Base-by-base conservation (phyloP, 2,888 invertebrate genomes). In the Lissocephala sabroskyi region DNA sequence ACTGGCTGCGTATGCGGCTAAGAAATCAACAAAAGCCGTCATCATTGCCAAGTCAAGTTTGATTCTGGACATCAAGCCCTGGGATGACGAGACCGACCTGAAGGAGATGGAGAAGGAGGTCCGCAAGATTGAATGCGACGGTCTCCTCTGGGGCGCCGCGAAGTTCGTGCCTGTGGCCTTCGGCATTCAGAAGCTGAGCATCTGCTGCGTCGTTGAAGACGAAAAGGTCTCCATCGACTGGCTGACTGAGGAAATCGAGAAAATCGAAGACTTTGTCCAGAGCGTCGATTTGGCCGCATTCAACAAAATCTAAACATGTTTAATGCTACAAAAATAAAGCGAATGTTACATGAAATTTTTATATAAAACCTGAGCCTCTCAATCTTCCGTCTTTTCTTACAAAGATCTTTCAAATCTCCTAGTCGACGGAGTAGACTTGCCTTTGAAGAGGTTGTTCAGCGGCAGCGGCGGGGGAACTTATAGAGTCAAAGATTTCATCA, bases 281-380 rank as follows among this genome's bases (percentile, higher is more conserved):
- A 95, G 95, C 81, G 93, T 96, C 43, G 97, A 97, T 82, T 93
- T 97, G 79, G 96, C 95, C 57, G 96, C 97, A 57, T 98, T 98
- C 86, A 96, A 97, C 86, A 96, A 97, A 87, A 92, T 95, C 68
- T 95, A 40, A 40, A 18, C n/a, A 10, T 42, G 30, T 3, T 42
- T 18, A 32, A 11, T 40, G 2, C 2, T 23, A 10, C 28, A 10
- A 40, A 26, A 26, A 11, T n/a, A 40, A 17, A 39, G 9, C 11
- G 23, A 40, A 40, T 19, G 5, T 23, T 23, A 23, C n/a, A n/a
- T n/a, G n/a, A n/a, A n/a, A n/a, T n/a, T n/a, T n/a, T n/a, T n/a
- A n/a, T n/a, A n/a, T n/a, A n/a, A n/a, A n/a, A n/a, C n/a, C n/a
- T n/a, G n/a, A n/a, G n/a, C n/a, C n/a, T n/a, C n/a, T n/a, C n/a